Conservation (phyloP, 2,888 invertebrate species). For the Electrophaes corylata region DNA sequence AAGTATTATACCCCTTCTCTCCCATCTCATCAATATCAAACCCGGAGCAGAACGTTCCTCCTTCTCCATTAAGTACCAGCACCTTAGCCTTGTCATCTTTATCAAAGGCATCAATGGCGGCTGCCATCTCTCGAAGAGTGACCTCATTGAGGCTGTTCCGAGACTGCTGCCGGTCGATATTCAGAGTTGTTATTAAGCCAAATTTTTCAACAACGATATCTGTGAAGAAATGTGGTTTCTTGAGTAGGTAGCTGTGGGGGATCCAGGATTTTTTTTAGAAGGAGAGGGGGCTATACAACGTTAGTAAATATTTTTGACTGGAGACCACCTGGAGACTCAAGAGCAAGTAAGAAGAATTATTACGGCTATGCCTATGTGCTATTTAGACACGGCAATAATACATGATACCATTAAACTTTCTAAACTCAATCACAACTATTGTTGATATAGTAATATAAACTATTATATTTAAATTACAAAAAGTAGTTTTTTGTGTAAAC, state of each 20-base stretch:
- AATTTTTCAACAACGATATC: constrained; percentile 85
- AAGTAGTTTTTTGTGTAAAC: too few relatives aligned
- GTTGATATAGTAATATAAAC: too few relatives aligned
- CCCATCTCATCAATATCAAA: constrained; percentile 92
- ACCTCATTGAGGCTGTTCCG: constrained; percentile 92
- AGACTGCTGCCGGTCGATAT: constrained; percentile 93
- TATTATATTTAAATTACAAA: too few relatives aligned
- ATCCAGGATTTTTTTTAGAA: too few relatives aligned
- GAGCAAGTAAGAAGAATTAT: too few relatives aligned
- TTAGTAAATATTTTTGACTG: too few relatives aligned
- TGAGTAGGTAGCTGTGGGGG: neutral
- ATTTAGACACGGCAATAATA: too few relatives aligned
- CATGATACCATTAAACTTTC: too few relatives aligned
- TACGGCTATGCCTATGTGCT: too few relatives aligned
- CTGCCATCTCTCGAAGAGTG: constrained; percentile 87
- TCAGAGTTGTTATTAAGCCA: constrained; percentile 89
- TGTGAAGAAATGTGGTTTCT: constrained; percentile 32
- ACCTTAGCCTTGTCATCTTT: constrained; percentile 87
- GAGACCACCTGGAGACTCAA: too few relatives aligned
- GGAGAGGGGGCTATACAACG: too few relatives aligned
- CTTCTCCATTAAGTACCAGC: constrained; percentile 93
- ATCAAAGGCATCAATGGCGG: constrained; percentile 92
- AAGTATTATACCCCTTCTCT: constrained; percentile 65
- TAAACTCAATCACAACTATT: too few relatives aligned
- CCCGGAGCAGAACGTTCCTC: constrained; percentile 97